Percentiles rank a stretch among this genome's conserved stretches.
Conservation (phyloP, 2,797 vertebrate species). For the Eulemur coronatus region DNA sequence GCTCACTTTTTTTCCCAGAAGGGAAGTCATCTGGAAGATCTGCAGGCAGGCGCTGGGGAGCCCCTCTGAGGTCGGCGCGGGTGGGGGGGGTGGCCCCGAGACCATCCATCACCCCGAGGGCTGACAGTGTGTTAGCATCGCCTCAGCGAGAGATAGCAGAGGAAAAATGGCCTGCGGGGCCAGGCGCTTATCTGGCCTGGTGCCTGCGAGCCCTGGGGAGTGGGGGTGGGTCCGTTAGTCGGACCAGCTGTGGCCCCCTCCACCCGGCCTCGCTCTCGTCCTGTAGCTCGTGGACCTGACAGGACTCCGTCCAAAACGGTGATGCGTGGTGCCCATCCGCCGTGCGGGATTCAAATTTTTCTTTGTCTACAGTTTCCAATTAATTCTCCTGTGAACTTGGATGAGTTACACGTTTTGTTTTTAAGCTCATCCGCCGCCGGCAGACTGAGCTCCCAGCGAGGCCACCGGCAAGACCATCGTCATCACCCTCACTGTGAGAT, state of each 20-base stretch:
- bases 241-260: background rate
- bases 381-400: background rate
- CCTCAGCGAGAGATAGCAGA: conserved; percentile 29
- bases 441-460: background rate
- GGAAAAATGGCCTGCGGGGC: conserved; percentile 23
- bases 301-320: accelerated
- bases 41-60: background rate
- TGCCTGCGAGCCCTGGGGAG: background rate
- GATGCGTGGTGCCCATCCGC: accelerated
- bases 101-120: background rate
- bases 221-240: background rate
- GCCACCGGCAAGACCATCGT: accelerated
- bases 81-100: background rate
- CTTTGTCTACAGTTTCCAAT: background rate
- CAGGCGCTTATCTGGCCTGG: conserved; percentile 43
- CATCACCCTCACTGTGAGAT: accelerated
- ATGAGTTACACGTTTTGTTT: accelerated
- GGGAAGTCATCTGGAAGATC: background rate
- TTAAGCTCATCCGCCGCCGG: background rate
- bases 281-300: background rate
- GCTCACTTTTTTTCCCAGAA: background rate
- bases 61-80: accelerated
- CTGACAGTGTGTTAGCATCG: background rate
- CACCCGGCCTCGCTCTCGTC: background rate
- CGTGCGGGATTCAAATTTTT: background rate